Evolutionary conservation across 2,888 invertebrate genomes (phyloP).

Genomic region (Dolomedes plantarius): DNA sequence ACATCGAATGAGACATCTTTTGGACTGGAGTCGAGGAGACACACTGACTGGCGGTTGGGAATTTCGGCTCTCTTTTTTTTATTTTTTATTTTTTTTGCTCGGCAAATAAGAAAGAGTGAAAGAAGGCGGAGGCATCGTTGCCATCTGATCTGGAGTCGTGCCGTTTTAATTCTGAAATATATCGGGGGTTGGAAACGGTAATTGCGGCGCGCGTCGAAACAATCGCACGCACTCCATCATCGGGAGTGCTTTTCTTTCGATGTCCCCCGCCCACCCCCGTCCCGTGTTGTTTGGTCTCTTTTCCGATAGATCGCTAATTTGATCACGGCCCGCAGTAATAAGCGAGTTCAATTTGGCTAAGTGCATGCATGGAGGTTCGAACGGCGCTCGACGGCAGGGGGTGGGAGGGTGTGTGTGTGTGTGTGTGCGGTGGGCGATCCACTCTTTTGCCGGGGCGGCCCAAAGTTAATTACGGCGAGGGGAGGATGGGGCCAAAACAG

Average conservation of each 20-base stretch:
- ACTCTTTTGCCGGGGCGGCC: conserved; percentile 31
- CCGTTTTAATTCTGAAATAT: conserved; percentile 67
- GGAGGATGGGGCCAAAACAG: conserved; percentile 5
- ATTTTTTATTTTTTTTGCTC: neutral
- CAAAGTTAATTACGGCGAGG: conserved; percentile 60
- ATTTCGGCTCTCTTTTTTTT: too few relatives aligned
- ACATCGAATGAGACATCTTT: neutral
- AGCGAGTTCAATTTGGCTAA: conserved; percentile 72
- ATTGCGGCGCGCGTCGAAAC: conserved; percentile 68
- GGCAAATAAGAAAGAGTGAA: neutral
- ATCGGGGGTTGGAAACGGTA: conserved; percentile 42
- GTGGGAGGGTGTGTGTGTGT: neutral
- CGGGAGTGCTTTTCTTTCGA: conserved; percentile 20
- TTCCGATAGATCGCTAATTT: conserved; percentile 72
- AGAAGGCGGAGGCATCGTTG: conserved; percentile 18
- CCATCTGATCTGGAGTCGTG: conserved; percentile 40
- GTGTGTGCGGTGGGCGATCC: neutral
- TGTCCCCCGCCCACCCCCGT: neutral
- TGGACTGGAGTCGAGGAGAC: neutral
- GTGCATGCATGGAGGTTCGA: conserved; percentile 58
- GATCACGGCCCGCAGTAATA: conserved; percentile 69
- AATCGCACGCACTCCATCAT: conserved; percentile 70
- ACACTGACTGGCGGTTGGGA: neutral
- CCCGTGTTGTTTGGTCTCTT: conserved; percentile 49
- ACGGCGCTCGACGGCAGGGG: conserved; percentile 5